Evolutionary conservation across 2,113 vertebrate genomes (phyloP), one percentile per base, ranked within the genome.

Genomic region (Pterocles orientalis): DNA sequence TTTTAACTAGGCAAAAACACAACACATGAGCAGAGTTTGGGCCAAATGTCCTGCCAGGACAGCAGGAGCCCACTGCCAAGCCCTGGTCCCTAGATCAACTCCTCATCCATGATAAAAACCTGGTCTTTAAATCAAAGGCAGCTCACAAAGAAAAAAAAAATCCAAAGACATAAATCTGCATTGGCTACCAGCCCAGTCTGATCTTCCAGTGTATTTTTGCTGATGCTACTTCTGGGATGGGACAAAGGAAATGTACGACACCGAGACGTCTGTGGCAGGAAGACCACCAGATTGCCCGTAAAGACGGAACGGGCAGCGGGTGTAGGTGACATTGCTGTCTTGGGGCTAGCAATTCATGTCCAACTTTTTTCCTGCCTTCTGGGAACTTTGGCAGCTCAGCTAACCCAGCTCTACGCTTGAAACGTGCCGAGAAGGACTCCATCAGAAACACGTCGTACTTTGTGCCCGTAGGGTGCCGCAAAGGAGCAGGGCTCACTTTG

Each of bases 31-130:
- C 39, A 81, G 58, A 90, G 45, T 51, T 82, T 76, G 79, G 83
- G 82, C 94, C 95, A 97, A 96, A 96, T 82, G 41, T 87, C 92
- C 94, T 97, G 86, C 93, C 93, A 96, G 94, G 78, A 86, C 92
- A 95, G 87, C 86, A 90, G 81, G 21, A 96, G 34, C 50, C 39
- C 18, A 3, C 65, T 94, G 94, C 93, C 95, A 96, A 96, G 43
- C 36, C 73, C 94, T 88, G 82, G 58, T 94, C 86, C 70, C 81
- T 53, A 70, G 69, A 92, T 81, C 92, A 92, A 83, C 92, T 75
- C 92, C 88, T 92, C 88, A 45, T 43, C 71, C 4, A 0, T 96
- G 91, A 94, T 93, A 77, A 87, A 96, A 82, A 90, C n/a, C 71
- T 77, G 76, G 18, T 91, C 92, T 95, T 88, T 96, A 97, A 97